Base-by-base conservation (phyloP, 2,888 invertebrate genomes). In the Drosophila koepferae region DNA sequence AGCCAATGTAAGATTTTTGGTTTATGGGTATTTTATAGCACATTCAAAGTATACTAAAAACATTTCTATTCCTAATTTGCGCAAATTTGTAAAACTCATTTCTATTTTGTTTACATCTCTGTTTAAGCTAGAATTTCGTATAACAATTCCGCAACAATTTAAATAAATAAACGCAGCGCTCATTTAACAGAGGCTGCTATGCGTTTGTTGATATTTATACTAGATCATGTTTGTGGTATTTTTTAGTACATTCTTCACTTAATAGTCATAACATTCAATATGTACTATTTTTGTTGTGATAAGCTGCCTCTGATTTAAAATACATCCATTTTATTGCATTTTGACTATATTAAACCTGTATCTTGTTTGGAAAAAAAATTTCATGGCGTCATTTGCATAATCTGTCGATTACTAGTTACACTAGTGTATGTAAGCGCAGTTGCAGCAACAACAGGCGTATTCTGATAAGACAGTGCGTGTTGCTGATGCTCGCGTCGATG, bases 381-480 rank as follows among this genome's bases (percentile, higher is more conserved):
- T 14, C 18, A 41, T 41, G 16, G 28, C 55, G 3, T 63, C 41
- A 63, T 63, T 79, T 70, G 79, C 77, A 65, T 77, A 77, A 77
- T 64, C 64, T 63, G 38, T 49, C 59, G 46, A 53, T 63, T 63
- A 14, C n/a, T 20, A 14, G 20, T 20, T n/a, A n/a, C 7, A 28
- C 3, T 5, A n/a, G 28, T 36, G 28, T 6, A 14, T 20, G 46
- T 2, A 49, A 49, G 49, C 28, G 56, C 23, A 41, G 28, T 14
- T 31, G 54, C 38, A 54, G 5, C 16, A 23, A 23, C 38, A 54
- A n/a, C 38, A 23, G 5, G 8, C 23, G 9, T 28, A 62, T 41
- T 43, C 60, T 67, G 77, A 80, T 80, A 77, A 77, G 67, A 77
- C 58, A 63, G 20, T 75, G 66, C 76, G 76, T 77, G 51, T 34